Evolutionary conservation across 30 jellyfish, hydroid and myxozoan genomes (phyloP).

Genomic region (Pseudorhiza aurosa): DNA sequence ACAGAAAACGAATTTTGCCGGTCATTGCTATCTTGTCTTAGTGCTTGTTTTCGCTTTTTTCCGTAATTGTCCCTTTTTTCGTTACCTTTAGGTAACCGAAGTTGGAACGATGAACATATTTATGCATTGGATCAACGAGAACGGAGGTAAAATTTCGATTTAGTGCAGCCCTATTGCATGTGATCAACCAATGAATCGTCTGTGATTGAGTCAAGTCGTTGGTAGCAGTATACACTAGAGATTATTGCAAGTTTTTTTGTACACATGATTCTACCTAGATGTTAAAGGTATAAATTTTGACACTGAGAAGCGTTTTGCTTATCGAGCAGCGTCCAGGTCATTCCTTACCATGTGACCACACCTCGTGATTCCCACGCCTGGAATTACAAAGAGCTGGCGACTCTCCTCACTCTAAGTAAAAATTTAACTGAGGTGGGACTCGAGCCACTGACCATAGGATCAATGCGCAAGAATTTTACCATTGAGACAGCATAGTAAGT

Average conservation of each 20-base stretch:
- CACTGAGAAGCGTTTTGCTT: too few species aligned
- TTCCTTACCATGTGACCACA: too few species aligned
- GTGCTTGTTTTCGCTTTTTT: constrained; percentile 1
- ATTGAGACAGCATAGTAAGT: neutral
- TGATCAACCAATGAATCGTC: neutral
- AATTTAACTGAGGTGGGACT: too few species aligned
- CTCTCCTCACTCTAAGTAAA: too few species aligned
- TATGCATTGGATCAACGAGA: constrained; percentile 70
- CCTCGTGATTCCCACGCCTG: too few species aligned
- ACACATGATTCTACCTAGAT: neutral
- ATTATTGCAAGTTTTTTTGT: neutral
- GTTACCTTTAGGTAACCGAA: constrained; percentile 62
- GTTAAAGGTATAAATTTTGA: too few species aligned
- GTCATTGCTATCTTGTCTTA: neutral
- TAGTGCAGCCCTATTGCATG: neutral
- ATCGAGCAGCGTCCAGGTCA: too few species aligned
- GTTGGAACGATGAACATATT: constrained; percentile 75
- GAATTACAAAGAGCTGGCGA: too few species aligned
- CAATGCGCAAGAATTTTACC: too few species aligned
- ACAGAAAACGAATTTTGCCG: neutral
- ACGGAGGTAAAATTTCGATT: constrained; percentile 68
- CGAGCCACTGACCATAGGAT: too few species aligned
- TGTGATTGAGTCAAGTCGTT: neutral
- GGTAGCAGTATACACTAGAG: neutral
- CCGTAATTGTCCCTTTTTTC: neutral